phyloP scores from a whole-genome alignment of 1,140 invertebrate species.

The Heterodera carotae region DNA sequence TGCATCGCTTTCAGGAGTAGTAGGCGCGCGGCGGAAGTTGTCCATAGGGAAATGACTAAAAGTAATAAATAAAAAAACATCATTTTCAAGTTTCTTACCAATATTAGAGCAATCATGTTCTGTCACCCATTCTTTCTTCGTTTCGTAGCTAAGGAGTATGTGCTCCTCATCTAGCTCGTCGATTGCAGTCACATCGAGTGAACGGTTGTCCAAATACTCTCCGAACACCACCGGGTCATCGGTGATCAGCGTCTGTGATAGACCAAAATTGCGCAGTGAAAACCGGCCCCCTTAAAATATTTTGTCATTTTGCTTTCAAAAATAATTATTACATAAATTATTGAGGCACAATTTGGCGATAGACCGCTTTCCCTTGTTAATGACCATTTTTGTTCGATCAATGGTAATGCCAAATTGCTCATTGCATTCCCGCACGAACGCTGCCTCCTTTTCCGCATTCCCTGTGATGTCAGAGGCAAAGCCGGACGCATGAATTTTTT shows the following conservation, averaged over 20 bases:
- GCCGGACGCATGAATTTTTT: conserved; percentile 12
- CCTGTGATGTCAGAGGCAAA: conserved; percentile 6
- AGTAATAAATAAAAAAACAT: no score
- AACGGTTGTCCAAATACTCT: background rate
- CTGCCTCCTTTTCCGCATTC: conserved; percentile 6
- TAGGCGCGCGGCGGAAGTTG: conserved; percentile 8
- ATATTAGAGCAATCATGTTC: conserved; percentile 9
- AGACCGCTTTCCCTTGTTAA: conserved; percentile 11
- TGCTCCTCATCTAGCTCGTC: background rate
- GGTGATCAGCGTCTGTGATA: background rate
- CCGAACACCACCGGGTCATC: background rate
- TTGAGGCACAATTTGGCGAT: background rate
- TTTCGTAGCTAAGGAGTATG: background rate
- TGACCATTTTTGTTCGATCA: background rate
- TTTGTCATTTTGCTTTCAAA: no score
- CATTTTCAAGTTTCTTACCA: background rate
- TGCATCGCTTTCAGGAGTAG: conserved; percentile 11
- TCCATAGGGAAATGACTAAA: conserved; percentile 12
- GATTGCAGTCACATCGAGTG: background rate
- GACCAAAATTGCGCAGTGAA: background rate
- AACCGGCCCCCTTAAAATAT: conserved; percentile 7
- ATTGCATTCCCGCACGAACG: conserved; percentile 5
- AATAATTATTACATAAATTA: background rate
- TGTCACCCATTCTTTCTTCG: background rate
- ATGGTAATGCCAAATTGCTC: conserved; percentile 2